phyloP scores from a whole-genome alignment of 2,113 vertebrate species.

The Forbesichthys agassizii region DNA sequence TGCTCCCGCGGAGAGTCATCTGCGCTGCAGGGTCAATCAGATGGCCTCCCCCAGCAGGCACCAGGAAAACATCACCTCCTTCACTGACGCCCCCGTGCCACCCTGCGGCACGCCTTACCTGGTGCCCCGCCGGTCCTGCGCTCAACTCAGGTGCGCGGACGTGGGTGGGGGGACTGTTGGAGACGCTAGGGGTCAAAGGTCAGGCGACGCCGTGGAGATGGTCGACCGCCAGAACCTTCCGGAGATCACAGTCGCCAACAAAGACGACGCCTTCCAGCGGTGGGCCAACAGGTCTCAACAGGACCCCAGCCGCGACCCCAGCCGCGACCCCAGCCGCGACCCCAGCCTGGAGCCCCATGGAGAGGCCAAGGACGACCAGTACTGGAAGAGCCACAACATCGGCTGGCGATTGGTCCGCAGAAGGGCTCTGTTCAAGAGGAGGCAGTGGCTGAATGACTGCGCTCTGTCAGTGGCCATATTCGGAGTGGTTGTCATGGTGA shows the following conservation, averaged over 20 bases:
- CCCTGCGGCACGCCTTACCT: constrained; percentile 45
- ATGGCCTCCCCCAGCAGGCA: constrained; percentile 13
- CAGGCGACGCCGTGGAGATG: constrained; percentile 57
- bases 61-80: constrained; percentile 56
- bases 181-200: constrained; percentile 2
- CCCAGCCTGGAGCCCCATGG: constrained; percentile 36
- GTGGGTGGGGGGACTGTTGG: constrained; percentile 16
- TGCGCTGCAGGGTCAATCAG: constrained; percentile 42
- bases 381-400: constrained; percentile 78
- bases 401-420: constrained; percentile 89
- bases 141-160: constrained; percentile 33
- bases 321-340: neutral
- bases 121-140: constrained; percentile 34
- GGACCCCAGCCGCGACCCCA: constrained; percentile 5
- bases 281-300: constrained; percentile 10
- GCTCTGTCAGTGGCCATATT: constrained; percentile 93
- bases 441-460: constrained; percentile 91
- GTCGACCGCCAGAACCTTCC: constrained; percentile 52
- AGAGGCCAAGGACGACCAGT: constrained; percentile 30
- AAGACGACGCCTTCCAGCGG: constrained; percentile 47
- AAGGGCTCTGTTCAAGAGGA: constrained; percentile 87
- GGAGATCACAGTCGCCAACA: constrained; percentile 70
- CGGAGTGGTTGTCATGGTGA: constrained; percentile 94
- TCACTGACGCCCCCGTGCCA: constrained; percentile 44
- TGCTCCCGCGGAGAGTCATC: constrained; percentile 35